phyloP scores from a whole-genome alignment of 2,888 invertebrate species.

The Drosophila helvetica region DNA sequence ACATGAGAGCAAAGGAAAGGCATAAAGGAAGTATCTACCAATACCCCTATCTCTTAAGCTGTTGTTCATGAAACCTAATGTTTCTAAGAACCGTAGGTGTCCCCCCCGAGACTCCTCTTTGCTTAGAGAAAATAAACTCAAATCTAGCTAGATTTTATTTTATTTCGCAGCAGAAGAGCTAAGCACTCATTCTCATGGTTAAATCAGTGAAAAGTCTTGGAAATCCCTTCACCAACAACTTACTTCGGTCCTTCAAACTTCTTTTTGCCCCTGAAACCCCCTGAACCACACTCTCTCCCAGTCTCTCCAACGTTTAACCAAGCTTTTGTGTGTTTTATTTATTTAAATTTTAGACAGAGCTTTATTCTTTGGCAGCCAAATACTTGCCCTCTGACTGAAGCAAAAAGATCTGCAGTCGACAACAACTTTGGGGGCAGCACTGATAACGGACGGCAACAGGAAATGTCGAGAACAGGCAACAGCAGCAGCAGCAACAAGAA shows the following conservation, averaged over 20 bases:
- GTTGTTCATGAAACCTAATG: too few relatives aligned
- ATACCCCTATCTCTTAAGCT: too few relatives aligned
- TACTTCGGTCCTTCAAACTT: neutral
- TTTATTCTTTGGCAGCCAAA: conserved; percentile 16
- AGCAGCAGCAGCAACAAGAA: conserved; percentile 14
- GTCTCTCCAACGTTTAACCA: neutral
- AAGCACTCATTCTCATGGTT: neutral
- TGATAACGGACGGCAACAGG: conserved; percentile 72
- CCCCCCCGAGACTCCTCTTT: too few relatives aligned
- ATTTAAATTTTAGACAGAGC: conserved; percentile 34
- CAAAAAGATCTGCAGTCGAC: conserved; percentile 39
- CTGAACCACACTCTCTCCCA: too few relatives aligned
- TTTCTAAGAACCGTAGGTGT: too few relatives aligned
- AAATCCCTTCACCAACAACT: conserved; percentile 1
- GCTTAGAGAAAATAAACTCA: neutral
- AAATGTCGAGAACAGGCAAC: conserved; percentile 54
- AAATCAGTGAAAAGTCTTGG: neutral
- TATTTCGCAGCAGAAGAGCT: neutral
- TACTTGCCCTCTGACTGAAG: conserved; percentile 13
- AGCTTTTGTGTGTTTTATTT: conserved; percentile 24
- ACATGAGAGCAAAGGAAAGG: too few relatives aligned
- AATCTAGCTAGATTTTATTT: neutral
- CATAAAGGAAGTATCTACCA: too few relatives aligned
- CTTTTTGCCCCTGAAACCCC: neutral
- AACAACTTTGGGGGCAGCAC: conserved; percentile 38